Conservation (phyloP, 2,888 invertebrate species). For the Linyphia triangularis region DNA sequence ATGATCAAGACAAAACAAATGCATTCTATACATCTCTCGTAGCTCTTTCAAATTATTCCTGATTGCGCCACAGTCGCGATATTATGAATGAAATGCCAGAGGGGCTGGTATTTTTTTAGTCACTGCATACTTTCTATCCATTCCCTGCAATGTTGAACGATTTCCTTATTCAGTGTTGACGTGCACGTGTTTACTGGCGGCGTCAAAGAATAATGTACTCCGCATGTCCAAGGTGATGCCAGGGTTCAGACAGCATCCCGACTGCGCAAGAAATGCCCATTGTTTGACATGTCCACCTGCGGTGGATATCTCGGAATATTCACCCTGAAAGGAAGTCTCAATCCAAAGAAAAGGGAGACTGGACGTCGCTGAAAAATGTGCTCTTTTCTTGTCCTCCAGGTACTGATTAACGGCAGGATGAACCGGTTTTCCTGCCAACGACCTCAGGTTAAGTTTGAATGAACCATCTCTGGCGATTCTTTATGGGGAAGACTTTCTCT, state of each 20-base stretch:
- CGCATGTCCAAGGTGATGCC: slow-evolving; percentile 1
- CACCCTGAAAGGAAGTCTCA: slow-evolving; percentile 32
- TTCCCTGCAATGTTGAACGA: background rate
- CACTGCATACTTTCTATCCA: background rate
- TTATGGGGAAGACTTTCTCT: slow-evolving; percentile 9
- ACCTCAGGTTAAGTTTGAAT: slow-evolving; percentile 23
- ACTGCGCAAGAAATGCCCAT: slow-evolving; percentile 40
- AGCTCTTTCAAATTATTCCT: too few species aligned
- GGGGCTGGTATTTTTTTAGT: background rate
- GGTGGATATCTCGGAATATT: slow-evolving; percentile 22
- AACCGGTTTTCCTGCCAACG: slow-evolving; percentile 59
- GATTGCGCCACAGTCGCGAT: background rate
- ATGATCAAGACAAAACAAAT: too few species aligned
- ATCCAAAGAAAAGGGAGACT: slow-evolving; percentile 36
- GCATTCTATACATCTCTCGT: too few species aligned
- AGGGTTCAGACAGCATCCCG: slow-evolving; percentile 26
- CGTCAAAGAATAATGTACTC: background rate
- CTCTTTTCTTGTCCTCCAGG: slow-evolving; percentile 50
- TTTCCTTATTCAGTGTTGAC: background rate
- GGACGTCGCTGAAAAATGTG: slow-evolving; percentile 43
- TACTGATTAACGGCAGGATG: slow-evolving; percentile 56
- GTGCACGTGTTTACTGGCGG: slow-evolving; percentile 8
- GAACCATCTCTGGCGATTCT: slow-evolving; percentile 10
- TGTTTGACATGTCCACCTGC: slow-evolving; percentile 33
- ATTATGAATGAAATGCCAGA: background rate